Conservation (phyloP, 2,888 invertebrate genomes). For the Beris morrisii region DNA sequence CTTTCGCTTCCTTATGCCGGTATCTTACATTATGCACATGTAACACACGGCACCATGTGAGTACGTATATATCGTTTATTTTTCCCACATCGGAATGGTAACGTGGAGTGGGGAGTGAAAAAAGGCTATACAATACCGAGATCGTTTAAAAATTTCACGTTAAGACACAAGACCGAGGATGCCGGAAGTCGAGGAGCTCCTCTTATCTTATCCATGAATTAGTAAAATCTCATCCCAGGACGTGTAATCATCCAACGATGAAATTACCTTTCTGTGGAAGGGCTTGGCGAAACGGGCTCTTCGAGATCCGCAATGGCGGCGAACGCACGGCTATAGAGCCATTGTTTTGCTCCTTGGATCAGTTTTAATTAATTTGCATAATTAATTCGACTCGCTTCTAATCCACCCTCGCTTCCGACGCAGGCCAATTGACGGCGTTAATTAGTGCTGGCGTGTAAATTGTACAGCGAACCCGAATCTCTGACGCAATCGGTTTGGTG, state of each 20-base stretch:
- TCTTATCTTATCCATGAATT: slow-evolving; percentile 19
- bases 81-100: too few species aligned
- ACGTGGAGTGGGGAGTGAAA: too few species aligned
- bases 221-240: slow-evolving; percentile 28
- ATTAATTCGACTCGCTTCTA: slow-evolving; percentile 31
- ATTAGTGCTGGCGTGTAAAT: too few species aligned
- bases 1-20: slow-evolving; percentile 33
- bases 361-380: slow-evolving; percentile 39
- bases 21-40: background rate
- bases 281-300: background rate
- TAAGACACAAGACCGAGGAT: slow-evolving; percentile 16
- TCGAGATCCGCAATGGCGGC: background rate
- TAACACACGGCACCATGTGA: too few species aligned
- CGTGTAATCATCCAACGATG: slow-evolving; percentile 28
- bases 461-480: too few species aligned
- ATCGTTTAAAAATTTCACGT: slow-evolving; percentile 24
- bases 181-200: slow-evolving; percentile 8
- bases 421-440: too few species aligned
- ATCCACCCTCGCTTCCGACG: too few species aligned
- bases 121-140: too few species aligned
- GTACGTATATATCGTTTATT: too few species aligned
- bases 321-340: background rate
- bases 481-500: too few species aligned
- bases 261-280: slow-evolving; percentile 24
- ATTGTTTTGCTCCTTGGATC: slow-evolving; percentile 34